A percentile compares a stretch with the other conserved stretches of the same genome.
Conservation (phyloP, 2,888 invertebrate genomes). For the Metopia argyrocephala region DNA sequence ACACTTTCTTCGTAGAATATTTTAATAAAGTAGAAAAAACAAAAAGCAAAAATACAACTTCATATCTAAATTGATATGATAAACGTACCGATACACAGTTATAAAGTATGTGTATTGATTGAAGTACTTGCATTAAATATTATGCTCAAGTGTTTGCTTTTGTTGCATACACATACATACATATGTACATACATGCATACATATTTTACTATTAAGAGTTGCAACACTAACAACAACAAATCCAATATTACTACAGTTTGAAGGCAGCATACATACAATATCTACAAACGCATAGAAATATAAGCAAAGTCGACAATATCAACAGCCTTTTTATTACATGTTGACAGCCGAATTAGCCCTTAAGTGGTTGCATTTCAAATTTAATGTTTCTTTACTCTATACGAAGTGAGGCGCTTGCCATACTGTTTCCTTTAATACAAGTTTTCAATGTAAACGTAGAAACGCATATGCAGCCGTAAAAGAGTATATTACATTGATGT, state of each 20-base stretch:
- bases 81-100: background rate
- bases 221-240: conserved; percentile 27
- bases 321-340: conserved; percentile 49
- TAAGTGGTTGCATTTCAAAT: conserved; percentile 61
- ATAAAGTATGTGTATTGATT: too few species aligned
- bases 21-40: background rate
- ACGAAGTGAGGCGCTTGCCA: conserved; percentile 1
- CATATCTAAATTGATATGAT: background rate
- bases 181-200: background rate
- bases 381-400: conserved; percentile 34
- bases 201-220: conserved; percentile 13
- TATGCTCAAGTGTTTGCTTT: too few species aligned
- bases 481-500: background rate
- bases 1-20: conserved; percentile 24
- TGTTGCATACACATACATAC: too few species aligned
- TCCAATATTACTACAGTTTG: background rate
- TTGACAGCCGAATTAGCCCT: conserved; percentile 64
- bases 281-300: too few species aligned
- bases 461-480: background rate
- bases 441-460: conserved; percentile 19
- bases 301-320: background rate
- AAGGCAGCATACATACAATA: background rate
- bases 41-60: background rate
- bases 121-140: conserved; percentile 41
- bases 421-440: conserved; percentile 4